Conservation (phyloP, 64 coral and sea anemone genomes). For the Trachythela sp. region DNA sequence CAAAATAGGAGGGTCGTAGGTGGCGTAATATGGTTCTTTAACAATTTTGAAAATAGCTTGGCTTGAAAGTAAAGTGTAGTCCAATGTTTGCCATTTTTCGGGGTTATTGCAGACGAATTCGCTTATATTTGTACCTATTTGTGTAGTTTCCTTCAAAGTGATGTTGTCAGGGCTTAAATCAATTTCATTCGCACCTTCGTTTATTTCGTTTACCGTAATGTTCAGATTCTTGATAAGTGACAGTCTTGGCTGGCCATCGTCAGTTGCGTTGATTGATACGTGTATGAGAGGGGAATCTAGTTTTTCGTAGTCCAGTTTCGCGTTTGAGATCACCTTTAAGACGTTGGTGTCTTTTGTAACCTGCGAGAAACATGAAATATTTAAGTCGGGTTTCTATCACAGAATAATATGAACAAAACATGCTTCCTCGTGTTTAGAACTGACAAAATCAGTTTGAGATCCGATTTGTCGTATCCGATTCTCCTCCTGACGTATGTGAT, state of each 20-base stretch:
- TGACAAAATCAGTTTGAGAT: too few relatives aligned
- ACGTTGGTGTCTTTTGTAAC: background rate
- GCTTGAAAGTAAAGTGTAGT: background rate
- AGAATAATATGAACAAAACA: too few relatives aligned
- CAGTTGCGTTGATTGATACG: background rate
- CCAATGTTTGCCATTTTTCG: background rate
- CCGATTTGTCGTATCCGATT: too few relatives aligned
- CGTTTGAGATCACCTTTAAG: background rate
- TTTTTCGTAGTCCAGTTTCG: background rate
- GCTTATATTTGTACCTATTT: background rate
- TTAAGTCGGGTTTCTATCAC: too few relatives aligned
- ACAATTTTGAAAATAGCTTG: background rate
- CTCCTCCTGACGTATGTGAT: too few relatives aligned
- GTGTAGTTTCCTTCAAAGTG: background rate
- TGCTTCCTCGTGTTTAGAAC: too few relatives aligned
- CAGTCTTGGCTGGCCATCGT: background rate
- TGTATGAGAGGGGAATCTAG: background rate
- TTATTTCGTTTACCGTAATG: background rate
- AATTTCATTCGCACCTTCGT: conserved; percentile 4
- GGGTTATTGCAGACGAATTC: conserved; percentile 2
- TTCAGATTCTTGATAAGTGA: background rate
- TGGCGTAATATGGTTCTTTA: background rate
- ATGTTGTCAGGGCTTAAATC: background rate
- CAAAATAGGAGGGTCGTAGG: background rate
- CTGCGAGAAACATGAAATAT: background rate